Evolutionary conservation across 2,113 vertebrate species (phyloP).

Genomic region (Scatophagus argus): DNA sequence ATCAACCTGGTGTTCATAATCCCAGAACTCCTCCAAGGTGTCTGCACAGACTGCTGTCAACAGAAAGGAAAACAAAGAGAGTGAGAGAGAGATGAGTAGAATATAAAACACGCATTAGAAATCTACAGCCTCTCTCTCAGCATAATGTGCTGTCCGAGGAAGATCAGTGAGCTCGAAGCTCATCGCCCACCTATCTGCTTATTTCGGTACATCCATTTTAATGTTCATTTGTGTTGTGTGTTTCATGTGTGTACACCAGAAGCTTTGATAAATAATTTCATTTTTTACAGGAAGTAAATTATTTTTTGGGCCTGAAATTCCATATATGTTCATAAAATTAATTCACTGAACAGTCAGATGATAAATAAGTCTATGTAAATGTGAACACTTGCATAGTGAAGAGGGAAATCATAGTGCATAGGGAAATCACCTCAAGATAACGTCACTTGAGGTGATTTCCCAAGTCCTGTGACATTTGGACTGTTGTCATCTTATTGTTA

Average conservation of each 20-base stretch:
- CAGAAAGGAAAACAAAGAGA: not conserved
- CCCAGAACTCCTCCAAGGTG: constrained; percentile 81
- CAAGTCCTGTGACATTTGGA: constrained; percentile 29
- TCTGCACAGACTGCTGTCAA: constrained; percentile 39
- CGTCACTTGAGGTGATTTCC: constrained; percentile 12
- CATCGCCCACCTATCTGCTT: not conserved
- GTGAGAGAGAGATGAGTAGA: not conserved
- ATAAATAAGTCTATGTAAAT: not conserved
- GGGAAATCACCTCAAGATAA: not conserved
- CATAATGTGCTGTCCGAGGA: not conserved
- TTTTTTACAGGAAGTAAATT: no score
- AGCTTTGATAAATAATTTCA: constrained; percentile 1
- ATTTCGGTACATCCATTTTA: constrained; percentile 1
- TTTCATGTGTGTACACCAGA: not conserved
- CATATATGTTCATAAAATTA: no score
- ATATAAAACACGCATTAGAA: constrained; percentile 2
- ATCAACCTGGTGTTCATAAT: constrained; percentile 88
- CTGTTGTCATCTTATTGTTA: constrained; percentile 23
- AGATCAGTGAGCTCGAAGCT: not conserved
- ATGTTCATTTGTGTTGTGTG: not conserved
- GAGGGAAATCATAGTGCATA: not conserved
- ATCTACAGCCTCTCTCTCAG: not conserved
- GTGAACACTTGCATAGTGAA: not conserved
- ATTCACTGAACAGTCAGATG: not conserved
- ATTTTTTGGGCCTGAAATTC: no score